These are phyloP conservation scores for Cinclus cinclus DNA, from an alignment of 2,113 vertebrate species.

Conservation along the genomic window DNA sequence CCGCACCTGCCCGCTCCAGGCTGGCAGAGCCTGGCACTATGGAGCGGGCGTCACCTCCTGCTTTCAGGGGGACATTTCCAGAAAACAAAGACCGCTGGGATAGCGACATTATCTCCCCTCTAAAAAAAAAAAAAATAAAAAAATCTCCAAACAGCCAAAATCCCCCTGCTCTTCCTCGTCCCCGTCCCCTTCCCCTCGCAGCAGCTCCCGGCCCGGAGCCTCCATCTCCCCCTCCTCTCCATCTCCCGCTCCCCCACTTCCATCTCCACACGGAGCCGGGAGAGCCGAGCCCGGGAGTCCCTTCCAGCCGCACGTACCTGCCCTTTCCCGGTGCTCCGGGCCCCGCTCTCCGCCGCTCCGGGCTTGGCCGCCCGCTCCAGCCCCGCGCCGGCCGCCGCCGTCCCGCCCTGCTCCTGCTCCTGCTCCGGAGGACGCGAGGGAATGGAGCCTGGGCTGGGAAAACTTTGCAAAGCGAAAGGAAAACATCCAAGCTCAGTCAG, in stretches of 20 bases:
- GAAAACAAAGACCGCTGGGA: background rate
- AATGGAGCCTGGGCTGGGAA: background rate
- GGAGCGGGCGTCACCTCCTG: background rate
- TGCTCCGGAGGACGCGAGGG: background rate
- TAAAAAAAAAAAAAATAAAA: background rate
- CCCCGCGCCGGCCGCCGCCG: background rate
- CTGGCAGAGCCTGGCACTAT: background rate
- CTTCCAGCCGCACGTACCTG: background rate
- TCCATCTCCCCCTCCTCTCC: no score
- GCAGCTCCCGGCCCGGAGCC: background rate
- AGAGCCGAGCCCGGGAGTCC: background rate
- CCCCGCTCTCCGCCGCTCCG: background rate
- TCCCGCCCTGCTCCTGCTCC: background rate
- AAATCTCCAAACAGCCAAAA: background rate
- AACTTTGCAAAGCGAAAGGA: slow-evolving; percentile 43
- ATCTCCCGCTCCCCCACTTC: background rate
- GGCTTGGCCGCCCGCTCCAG: background rate
- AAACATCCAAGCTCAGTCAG: slow-evolving; percentile 20
- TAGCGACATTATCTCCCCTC: background rate
- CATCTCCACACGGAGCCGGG: accelerated
- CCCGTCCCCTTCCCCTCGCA: background rate
- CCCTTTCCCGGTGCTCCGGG: background rate
- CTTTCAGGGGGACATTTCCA: background rate
- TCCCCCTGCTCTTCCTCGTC: background rate
- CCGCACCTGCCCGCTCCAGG: background rate